A percentile compares a stretch with the other conserved stretches of the same genome.
phyloP scores from a whole-genome alignment of 2,888 invertebrate genomes.

The Drosophila rubida region DNA sequence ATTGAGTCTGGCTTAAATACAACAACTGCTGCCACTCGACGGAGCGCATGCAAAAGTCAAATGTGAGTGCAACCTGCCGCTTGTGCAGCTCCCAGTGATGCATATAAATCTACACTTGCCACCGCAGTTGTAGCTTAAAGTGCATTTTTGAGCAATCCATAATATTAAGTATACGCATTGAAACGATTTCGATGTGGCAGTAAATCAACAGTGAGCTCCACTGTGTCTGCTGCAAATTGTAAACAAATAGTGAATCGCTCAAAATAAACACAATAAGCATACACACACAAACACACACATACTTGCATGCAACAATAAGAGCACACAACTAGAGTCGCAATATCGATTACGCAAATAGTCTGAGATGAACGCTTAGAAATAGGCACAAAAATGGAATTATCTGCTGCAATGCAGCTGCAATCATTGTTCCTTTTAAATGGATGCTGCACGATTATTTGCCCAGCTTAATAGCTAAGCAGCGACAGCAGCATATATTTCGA shows the following conservation, averaged over 20 bases:
- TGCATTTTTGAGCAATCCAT: neutral
- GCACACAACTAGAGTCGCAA: slow-evolving; percentile 27
- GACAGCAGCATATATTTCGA: slow-evolving; percentile 51
- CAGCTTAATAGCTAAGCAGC: slow-evolving; percentile 52
- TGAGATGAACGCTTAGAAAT: slow-evolving; percentile 6
- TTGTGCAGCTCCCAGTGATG: neutral
- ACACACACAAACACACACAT: slow-evolving; percentile 8
- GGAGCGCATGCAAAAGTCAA: slow-evolving; percentile 18
- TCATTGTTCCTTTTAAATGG: slow-evolving; percentile 8
- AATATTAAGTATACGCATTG: slow-evolving; percentile 14
- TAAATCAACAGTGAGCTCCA: slow-evolving; percentile 18
- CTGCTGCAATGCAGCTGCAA: slow-evolving; percentile 24
- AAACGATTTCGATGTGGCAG: neutral
- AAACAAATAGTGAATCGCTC: slow-evolving; percentile 44
- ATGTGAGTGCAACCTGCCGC: slow-evolving; percentile 8
- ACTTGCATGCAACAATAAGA: slow-evolving; percentile 35
- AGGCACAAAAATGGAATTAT: slow-evolving; percentile 35
- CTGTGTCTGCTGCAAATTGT: slow-evolving; percentile 43
- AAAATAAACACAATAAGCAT: slow-evolving; percentile 37
- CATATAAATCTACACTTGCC: neutral
- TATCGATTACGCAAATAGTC: slow-evolving; percentile 66
- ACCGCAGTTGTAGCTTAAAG: neutral
- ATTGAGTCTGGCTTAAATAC: slow-evolving; percentile 37
- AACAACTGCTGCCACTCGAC: slow-evolving; percentile 27
- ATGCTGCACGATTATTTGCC: slow-evolving; percentile 48